These are phyloP conservation scores for Thera obeliscata DNA, from an alignment of 2,888 invertebrate species.

Conservation along the genomic window DNA sequence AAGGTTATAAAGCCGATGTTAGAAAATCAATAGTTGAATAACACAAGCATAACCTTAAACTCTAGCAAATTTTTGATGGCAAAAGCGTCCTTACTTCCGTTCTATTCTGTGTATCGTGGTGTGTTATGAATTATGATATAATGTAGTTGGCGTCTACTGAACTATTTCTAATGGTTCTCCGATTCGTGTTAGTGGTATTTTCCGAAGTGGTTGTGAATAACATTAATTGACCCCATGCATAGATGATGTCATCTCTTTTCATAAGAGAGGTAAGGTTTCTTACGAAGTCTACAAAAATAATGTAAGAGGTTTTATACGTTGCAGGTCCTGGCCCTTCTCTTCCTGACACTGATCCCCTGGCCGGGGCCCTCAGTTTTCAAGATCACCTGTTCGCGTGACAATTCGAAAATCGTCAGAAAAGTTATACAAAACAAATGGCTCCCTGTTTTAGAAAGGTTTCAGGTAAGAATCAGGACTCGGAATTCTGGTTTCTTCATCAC, in stretches of 20 bases:
- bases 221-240: slow-evolving; percentile 26
- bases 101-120: not conserved
- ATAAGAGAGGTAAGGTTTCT: slow-evolving; percentile 3
- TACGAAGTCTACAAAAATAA: not conserved
- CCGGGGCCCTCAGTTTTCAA: slow-evolving; percentile 94
- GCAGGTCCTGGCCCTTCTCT: slow-evolving; percentile 91
- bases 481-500: not conserved
- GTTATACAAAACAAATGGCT: slow-evolving; percentile 96
- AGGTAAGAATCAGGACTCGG: slow-evolving; percentile 64
- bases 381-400: slow-evolving; percentile 94
- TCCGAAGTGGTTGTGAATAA: slow-evolving; percentile 28
- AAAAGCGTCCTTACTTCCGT: not conserved
- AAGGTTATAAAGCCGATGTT: slow-evolving; percentile 48
- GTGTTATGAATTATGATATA: no score
- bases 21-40: slow-evolving; percentile 78
- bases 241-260: slow-evolving; percentile 30
- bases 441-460: slow-evolving; percentile 94
- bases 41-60: slow-evolving; percentile 74
- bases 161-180: not conserved
- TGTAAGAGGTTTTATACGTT: slow-evolving; percentile 81
- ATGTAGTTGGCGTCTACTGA: not conserved
- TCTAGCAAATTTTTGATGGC: slow-evolving; percentile 23
- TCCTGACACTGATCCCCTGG: slow-evolving; percentile 94
- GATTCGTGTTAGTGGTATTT: not conserved
- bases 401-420: slow-evolving; percentile 93